phyloP scores from a whole-genome alignment of 1,140 invertebrate species.

The Papilio glaucus region DNA sequence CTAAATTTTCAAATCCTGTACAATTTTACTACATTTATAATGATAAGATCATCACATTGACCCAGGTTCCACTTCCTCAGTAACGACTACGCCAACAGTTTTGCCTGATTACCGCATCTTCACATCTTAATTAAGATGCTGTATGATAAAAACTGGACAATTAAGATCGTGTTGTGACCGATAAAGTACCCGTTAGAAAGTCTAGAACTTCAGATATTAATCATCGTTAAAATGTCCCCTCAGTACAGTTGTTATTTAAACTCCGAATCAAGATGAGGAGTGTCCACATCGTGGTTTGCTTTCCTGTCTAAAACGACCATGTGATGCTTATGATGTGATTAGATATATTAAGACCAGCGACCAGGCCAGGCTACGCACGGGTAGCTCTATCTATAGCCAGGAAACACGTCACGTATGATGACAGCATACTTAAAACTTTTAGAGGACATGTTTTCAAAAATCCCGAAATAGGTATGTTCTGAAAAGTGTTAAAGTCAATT shows the following conservation, averaged over 20 bases:
- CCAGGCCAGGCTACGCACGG: too few species aligned
- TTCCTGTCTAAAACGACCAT: neutral
- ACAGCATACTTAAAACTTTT: too few species aligned
- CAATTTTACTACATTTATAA: neutral
- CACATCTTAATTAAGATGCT: constrained; percentile 29
- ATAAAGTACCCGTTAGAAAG: constrained; percentile 25
- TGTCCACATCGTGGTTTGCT: neutral
- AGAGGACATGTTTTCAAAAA: too few species aligned
- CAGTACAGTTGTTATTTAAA: neutral
- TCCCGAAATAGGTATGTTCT: too few species aligned
- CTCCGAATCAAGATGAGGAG: neutral
- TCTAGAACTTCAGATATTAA: neutral
- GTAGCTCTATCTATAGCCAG: too few species aligned
- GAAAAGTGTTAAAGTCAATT: too few species aligned
- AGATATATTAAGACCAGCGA: too few species aligned
- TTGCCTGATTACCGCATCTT: neutral
- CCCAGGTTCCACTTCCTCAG: neutral
- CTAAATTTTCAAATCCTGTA: neutral
- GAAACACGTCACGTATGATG: too few species aligned
- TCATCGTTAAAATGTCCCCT: constrained; percentile 21
- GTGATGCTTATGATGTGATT: neutral
- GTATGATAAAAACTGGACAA: neutral
- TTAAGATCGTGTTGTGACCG: constrained; percentile 16
- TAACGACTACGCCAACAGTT: neutral
- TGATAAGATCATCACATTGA: neutral